Evolutionary conservation across 92 coral and sea anemone species (phyloP).

Genomic region (Montipora capitata): DNA sequence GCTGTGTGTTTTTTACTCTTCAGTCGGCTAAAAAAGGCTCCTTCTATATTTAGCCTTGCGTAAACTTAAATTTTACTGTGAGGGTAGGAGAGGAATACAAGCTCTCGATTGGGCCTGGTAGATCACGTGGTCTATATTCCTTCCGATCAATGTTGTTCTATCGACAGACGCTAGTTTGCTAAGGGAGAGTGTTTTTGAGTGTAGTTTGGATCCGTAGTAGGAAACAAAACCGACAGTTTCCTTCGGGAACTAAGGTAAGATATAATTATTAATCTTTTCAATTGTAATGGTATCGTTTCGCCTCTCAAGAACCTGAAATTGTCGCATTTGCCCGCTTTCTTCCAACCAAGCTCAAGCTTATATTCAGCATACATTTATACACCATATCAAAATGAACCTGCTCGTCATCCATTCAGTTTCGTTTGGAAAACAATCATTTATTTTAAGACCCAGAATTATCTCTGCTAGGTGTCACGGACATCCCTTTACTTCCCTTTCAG

Average conservation of each 20-base stretch:
- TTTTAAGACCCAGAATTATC: constrained; percentile 2
- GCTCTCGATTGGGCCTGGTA: constrained; percentile 80
- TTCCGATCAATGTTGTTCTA: constrained; percentile 89
- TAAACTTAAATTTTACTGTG: constrained; percentile 40
- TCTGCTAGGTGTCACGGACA: background rate
- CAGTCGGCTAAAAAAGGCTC: constrained; percentile 51
- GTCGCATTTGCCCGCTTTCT: background rate
- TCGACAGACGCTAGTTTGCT: constrained; percentile 77
- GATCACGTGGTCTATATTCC: constrained; percentile 88
- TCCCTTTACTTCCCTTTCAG: constrained; percentile 29
- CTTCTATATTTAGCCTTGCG: constrained; percentile 58
- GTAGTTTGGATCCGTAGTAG: background rate
- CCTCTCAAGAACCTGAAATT: background rate
- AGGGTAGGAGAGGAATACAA: constrained; percentile 45
- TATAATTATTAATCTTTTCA: background rate
- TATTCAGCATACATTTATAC: constrained; percentile 57
- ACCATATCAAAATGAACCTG: constrained; percentile 29
- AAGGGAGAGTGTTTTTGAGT: constrained; percentile 37
- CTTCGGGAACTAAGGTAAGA: constrained; percentile 41
- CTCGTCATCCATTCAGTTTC: constrained; percentile 12
- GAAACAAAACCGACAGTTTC: constrained; percentile 21
- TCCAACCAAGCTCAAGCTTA: constrained; percentile 24
- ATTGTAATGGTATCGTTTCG: background rate
- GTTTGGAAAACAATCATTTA: background rate
- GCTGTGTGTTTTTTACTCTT: background rate